These are phyloP conservation scores for Sardina pilchardus DNA, from an alignment of 2,113 vertebrate species.

Conservation along the genomic window DNA sequence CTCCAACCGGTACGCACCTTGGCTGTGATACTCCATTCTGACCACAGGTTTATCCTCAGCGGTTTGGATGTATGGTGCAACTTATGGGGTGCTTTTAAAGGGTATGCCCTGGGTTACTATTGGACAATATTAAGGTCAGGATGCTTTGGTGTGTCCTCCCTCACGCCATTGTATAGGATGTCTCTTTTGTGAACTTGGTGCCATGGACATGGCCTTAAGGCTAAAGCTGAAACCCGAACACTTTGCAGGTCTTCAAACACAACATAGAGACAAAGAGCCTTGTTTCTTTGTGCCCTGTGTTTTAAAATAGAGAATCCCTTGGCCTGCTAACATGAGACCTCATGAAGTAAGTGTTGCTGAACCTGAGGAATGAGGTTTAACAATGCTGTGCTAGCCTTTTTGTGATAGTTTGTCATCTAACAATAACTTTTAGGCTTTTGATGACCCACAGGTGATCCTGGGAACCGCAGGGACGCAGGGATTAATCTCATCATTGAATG, in stretches of 20 bases:
- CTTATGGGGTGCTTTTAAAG: constrained; percentile 52
- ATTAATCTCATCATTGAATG: background rate
- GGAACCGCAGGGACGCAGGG: background rate
- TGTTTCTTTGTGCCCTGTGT: constrained; percentile 44
- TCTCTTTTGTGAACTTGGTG: constrained; percentile 48
- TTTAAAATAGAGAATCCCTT: constrained; percentile 42
- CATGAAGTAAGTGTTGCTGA: constrained; percentile 47
- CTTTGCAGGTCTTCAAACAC: constrained; percentile 44
- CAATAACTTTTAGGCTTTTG: constrained; percentile 42
- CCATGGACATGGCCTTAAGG: constrained; percentile 44
- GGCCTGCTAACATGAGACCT: constrained; percentile 45
- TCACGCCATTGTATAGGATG: constrained; percentile 46
- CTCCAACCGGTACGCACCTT: constrained; percentile 37
- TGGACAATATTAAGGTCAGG: constrained; percentile 61
- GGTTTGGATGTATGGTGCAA: constrained; percentile 19
- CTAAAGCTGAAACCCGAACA: constrained; percentile 54
- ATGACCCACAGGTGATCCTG: constrained; percentile 40
- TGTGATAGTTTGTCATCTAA: constrained; percentile 34
- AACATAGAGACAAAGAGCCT: constrained; percentile 47
- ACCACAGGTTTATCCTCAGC: constrained; percentile 11
- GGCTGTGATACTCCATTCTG: constrained; percentile 3
- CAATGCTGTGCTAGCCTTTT: constrained; percentile 43
- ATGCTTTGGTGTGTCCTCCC: constrained; percentile 43
- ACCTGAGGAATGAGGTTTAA: constrained; percentile 31
- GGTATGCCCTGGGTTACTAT: constrained; percentile 36